Conservation (phyloP, 2,797 vertebrate species). For the Chelon labrosus region DNA sequence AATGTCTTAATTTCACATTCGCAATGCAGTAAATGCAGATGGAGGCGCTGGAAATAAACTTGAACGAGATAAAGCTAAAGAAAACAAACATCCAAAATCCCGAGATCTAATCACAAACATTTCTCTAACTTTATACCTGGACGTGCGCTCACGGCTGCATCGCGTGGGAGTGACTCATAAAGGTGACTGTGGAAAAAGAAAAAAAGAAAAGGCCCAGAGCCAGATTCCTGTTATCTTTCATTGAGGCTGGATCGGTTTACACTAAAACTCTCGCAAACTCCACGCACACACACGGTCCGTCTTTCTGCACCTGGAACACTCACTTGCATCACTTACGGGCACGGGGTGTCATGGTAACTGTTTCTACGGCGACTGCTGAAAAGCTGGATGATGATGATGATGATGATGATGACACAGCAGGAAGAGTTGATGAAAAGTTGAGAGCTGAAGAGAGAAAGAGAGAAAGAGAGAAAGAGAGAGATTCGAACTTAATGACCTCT, state of each 20-base stretch:
- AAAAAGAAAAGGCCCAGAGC: conserved; percentile 33
- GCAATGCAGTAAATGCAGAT: conserved; percentile 50
- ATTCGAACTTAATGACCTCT: conserved; percentile 45
- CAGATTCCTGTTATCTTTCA: conserved; percentile 56
- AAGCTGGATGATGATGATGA: conserved; percentile 66
- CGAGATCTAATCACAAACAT: conserved; percentile 3
- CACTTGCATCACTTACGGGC: conserved; percentile 79
- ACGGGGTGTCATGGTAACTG: conserved; percentile 79
- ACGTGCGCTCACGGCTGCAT: not conserved
- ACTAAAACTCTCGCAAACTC: conserved; percentile 51
- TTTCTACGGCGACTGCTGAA: conserved; percentile 77
- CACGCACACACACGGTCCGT: conserved; percentile 22
- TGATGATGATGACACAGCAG: conserved; percentile 60
- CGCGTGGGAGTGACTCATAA: conserved; percentile 29
- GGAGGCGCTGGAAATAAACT: not conserved
- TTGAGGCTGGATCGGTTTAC: conserved; percentile 55
- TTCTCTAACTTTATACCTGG: conserved; percentile 44
- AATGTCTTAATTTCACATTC: conserved; percentile 51
- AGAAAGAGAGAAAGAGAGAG: no score
- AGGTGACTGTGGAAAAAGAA: conserved; percentile 33
- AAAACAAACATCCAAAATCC: no score
- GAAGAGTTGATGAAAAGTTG: conserved; percentile 55
- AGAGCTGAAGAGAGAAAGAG: conserved; percentile 19
- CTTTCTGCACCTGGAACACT: conserved; percentile 80
- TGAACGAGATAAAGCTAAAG: not conserved